Evolutionary conservation across 2,113 vertebrate species (phyloP), one percentile per base, ranked within the genome.

Genomic region (Vanacampus margaritifer): DNA sequence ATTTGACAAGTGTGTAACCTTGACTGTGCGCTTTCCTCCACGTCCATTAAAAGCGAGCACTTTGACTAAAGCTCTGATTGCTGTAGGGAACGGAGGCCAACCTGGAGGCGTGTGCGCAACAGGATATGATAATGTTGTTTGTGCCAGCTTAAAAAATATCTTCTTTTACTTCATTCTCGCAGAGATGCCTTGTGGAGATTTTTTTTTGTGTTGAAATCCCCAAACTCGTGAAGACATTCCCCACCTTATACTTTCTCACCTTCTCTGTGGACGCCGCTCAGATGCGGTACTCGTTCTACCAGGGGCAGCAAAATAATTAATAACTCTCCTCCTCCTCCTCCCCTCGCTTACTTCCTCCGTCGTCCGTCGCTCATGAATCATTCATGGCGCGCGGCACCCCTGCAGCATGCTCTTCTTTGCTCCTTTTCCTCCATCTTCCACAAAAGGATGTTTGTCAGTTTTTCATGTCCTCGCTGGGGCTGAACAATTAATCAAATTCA

Each of bases 261-360:
- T 60, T 60, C 64, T 82, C 66, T 73, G 73, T 67, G 76, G 71
- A 83, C 72, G 68, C 46, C 60, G 79, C 73, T 78, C 69, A 86
- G 65, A 69, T 78, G 51, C 65, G 80, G 79, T 82, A 78, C 72
- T 32, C 48, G 63, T 68, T 69, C 53, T 71, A 81, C 85, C 79
- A 84, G 79, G 82, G 78, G 79, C 81, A 60, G 76, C 58, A 81
- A 83, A 88, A 84, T 87, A 84, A 88, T 86, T 75, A 83, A 74
- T 81, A 84, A 77, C 76, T 67, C 54, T 57, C 43, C 41, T 32
- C 37, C 41, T 60, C 53, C 61, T 32, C 53, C 54, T 56, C 67
- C 62, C 19, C 26, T 57, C 67, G 69, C 69, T 66, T 36, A 70
- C 64, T 58, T 66, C 59, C 54, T 24, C 41, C 6, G 13, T 16